A percentile compares a stretch with the other conserved stretches of the same genome.
Conservation (phyloP, 2,113 vertebrate genomes). For the Ellobius talpinus region DNA sequence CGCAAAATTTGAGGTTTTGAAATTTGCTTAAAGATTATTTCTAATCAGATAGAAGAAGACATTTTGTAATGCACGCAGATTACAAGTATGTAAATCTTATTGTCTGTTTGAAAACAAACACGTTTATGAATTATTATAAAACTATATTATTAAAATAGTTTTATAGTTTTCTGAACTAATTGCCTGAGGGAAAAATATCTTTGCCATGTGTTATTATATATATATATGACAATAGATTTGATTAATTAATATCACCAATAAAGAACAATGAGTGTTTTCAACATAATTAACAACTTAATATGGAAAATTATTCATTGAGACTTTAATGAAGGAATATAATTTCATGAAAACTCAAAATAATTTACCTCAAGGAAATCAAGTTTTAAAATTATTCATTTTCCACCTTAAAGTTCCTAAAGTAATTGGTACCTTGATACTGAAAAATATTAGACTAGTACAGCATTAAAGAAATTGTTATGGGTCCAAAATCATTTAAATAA, state of each 20-base stretch:
- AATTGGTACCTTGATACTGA: conserved; percentile 73
- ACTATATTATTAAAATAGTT: conserved; percentile 55
- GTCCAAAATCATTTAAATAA: conserved; percentile 81
- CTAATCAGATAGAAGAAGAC: conserved; percentile 47
- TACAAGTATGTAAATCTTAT: conserved; percentile 62
- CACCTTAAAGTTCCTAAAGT: conserved; percentile 58
- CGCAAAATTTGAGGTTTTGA: conserved; percentile 45
- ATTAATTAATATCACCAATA: conserved; percentile 41
- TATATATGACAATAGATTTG: not conserved
- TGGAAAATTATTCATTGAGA: conserved; percentile 40
- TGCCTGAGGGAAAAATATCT: conserved; percentile 10
- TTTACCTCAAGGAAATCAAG: conserved; percentile 51
- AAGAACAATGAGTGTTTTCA: not conserved
- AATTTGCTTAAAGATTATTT: conserved; percentile 40
- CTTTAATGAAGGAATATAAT: conserved; percentile 42
- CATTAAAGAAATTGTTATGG: conserved; percentile 68
- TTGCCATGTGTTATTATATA: conserved; percentile 7
- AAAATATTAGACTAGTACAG: conserved; percentile 69
- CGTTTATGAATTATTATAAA: conserved; percentile 51
- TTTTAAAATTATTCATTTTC: conserved; percentile 42
- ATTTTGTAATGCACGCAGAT: conserved; percentile 45
- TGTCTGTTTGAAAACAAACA: conserved; percentile 48
- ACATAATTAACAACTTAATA: not conserved
- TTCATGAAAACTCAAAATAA: conserved; percentile 36
- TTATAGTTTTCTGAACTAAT: conserved; percentile 53